These are phyloP conservation scores for Atrichornis clamosus DNA, from an alignment of 2,113 vertebrate species.

Conservation along the genomic window DNA sequence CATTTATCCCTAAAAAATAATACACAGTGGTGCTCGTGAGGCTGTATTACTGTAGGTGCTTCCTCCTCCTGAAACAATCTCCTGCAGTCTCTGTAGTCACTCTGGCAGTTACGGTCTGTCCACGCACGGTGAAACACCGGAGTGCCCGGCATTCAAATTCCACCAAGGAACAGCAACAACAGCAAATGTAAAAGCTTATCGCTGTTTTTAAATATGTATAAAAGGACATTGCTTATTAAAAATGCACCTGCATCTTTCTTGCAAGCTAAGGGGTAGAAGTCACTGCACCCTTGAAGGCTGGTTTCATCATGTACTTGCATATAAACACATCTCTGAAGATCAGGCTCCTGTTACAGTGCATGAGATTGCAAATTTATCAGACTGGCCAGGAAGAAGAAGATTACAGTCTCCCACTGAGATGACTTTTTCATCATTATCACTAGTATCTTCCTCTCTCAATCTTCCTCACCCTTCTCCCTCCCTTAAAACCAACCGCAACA, in stretches of 20 bases:
- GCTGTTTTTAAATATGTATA: not conserved
- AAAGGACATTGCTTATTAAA: not conserved
- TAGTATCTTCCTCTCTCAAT: not conserved
- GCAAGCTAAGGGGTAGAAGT: not conserved
- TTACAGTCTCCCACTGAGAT: not conserved
- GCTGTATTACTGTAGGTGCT: not conserved
- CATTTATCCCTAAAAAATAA: not conserved
- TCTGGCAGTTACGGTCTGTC: not conserved
- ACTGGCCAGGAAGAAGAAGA: not conserved
- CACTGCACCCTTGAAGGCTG: not conserved
- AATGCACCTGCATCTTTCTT: not conserved
- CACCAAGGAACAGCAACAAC: not conserved
- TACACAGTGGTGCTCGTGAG: not conserved
- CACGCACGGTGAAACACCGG: not conserved
- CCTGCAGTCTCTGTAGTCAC: not conserved
- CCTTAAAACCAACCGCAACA: not conserved
- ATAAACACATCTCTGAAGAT: not conserved
- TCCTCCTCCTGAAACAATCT: not conserved
- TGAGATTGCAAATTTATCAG: constrained; percentile 29
- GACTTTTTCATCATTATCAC: not conserved
- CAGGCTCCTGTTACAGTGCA: not conserved
- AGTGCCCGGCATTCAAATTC: not conserved
- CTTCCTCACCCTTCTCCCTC: not conserved
- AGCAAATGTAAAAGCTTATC: not conserved
- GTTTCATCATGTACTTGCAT: not conserved